Conservation (phyloP, 37 sponge, comb jelly and placozoan species). For the Diacarnus erythraeanus region DNA sequence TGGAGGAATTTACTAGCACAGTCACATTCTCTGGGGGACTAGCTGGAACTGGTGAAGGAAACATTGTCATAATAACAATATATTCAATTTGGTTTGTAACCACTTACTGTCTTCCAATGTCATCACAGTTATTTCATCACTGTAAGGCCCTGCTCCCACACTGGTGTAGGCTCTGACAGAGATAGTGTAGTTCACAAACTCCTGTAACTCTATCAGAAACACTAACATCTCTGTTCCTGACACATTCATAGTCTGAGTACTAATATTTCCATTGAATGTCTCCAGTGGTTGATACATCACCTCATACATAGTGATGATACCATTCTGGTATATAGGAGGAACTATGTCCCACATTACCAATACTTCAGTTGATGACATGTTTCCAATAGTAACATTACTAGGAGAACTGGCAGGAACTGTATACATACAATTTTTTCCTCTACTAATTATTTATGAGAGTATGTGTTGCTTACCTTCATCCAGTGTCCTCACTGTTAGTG, state of each 20-base stretch:
- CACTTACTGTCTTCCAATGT: slow-evolving; percentile 33
- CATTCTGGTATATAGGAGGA: slow-evolving; percentile 25
- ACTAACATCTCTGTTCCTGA: neutral
- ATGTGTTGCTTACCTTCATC: slow-evolving; percentile 56
- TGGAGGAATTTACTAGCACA: slow-evolving; percentile 1
- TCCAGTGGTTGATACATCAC: slow-evolving; percentile 24
- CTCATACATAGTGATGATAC: slow-evolving; percentile 28
- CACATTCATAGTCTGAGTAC: neutral
- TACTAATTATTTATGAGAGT: too few relatives aligned
- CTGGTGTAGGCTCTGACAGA: slow-evolving; percentile 30
- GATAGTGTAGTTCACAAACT: slow-evolving; percentile 29
- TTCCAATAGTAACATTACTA: neutral
- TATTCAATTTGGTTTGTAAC: too few relatives aligned
- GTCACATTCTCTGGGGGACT: slow-evolving; percentile 20
- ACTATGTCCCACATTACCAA: slow-evolving; percentile 22
- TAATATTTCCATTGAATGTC: neutral
- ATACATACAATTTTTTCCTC: neutral
- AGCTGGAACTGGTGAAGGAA: slow-evolving; percentile 16
- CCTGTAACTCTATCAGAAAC: slow-evolving; percentile 2
- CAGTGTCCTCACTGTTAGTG: slow-evolving; percentile 4
- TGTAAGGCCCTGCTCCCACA: slow-evolving; percentile 38
- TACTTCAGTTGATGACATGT: slow-evolving; percentile 7
- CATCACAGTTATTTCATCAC: neutral
- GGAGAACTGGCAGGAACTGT: too few relatives aligned
- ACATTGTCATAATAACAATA: neutral